Evolutionary conservation across 2,797 vertebrate genomes (phyloP), one percentile per base, ranked within the genome.

Genomic region (Dendrocincla tyrannina): DNA sequence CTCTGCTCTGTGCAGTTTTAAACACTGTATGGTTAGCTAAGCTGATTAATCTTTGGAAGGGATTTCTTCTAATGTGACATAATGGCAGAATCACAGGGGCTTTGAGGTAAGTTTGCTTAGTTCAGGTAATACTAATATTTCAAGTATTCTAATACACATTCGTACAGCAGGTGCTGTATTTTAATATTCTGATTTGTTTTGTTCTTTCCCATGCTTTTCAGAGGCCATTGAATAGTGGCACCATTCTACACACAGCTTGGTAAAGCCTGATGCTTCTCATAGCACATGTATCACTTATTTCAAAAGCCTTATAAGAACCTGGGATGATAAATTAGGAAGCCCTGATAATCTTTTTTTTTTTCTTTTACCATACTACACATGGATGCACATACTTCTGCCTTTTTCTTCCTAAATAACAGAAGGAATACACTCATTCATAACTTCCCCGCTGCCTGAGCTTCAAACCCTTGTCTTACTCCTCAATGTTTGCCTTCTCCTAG

Each of bases 21-120:
- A 88, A 58, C 1, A 11, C 32, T 32, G 52, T 72, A 47, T 23
- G 17, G 46, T 64, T 89, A 58, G 46, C 64, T 95, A 89, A 93
- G 28, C 91, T 91, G 74, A 83, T 84, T 94, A 74, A 47, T 74
- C 19, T 81, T 93, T 74, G 39, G 37, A 49, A 89, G 13, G 19
- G 75, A 73, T 85, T 89, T 92, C 84, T 90, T 86, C 72, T 88
- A 52, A 77, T 35, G 41, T 44, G 56, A 41, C 33, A 59, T 56
- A 85, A 82, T 23, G 41, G 30, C 39, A 85, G 67, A 90, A 87
- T 39, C 33, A 59, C 0, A 2, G 16, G 13, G 27, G 15, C 24
- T 60, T 86, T 53, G 41, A 58, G 60, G 22, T 46, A 79, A 63
- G 33, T 67, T 87, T 74, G 30, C 39, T 84, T 82, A 20, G 28